These are phyloP conservation scores for Sebastes itinus DNA, from an alignment of 2,797 vertebrate genomes.

Conservation along the genomic window DNA sequence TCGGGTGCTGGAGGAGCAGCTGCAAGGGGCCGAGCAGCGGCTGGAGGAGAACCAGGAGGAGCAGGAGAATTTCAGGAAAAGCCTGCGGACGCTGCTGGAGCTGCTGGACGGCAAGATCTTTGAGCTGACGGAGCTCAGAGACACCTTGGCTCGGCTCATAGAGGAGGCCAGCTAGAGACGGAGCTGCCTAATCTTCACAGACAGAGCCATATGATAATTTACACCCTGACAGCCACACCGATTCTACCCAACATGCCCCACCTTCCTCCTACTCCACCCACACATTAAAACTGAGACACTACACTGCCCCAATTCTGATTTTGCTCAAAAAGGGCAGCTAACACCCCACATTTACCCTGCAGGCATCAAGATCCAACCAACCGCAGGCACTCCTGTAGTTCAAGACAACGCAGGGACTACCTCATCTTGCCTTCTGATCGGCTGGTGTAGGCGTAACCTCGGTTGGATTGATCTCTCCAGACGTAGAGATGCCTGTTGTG, in stretches of 20 bases:
- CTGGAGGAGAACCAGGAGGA: slow-evolving; percentile 96
- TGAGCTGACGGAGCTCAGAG: slow-evolving; percentile 97
- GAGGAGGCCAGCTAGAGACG: slow-evolving; percentile 95
- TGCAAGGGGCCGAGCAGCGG: slow-evolving; percentile 92
- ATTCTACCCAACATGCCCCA: not conserved
- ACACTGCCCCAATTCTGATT: slow-evolving; percentile 65
- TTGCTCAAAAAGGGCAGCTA: slow-evolving; percentile 68
- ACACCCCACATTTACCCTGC: slow-evolving; percentile 40
- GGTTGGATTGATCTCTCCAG: slow-evolving; percentile 45
- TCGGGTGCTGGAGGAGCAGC: slow-evolving; percentile 94
- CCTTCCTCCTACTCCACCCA: not conserved
- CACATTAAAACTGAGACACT: slow-evolving; percentile 44
- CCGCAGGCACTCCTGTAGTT: slow-evolving; percentile 56
- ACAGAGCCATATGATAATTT: slow-evolving; percentile 75
- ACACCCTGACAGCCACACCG: slow-evolving; percentile 21
- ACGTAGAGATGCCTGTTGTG: slow-evolving; percentile 29
- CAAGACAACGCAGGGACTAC: slow-evolving; percentile 58
- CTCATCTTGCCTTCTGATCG: slow-evolving; percentile 71
- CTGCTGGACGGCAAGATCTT: slow-evolving; percentile 99
- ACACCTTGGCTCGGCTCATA: slow-evolving; percentile 96
- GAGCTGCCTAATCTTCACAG: slow-evolving; percentile 43
- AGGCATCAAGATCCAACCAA: slow-evolving; percentile 45
- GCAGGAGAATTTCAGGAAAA: slow-evolving; percentile 97
- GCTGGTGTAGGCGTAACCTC: slow-evolving; percentile 58
- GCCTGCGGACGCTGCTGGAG: slow-evolving; percentile 98